These are phyloP conservation scores for Quadroppia sp. DNA, from an alignment of 2,888 invertebrate species.

Conservation along the genomic window DNA sequence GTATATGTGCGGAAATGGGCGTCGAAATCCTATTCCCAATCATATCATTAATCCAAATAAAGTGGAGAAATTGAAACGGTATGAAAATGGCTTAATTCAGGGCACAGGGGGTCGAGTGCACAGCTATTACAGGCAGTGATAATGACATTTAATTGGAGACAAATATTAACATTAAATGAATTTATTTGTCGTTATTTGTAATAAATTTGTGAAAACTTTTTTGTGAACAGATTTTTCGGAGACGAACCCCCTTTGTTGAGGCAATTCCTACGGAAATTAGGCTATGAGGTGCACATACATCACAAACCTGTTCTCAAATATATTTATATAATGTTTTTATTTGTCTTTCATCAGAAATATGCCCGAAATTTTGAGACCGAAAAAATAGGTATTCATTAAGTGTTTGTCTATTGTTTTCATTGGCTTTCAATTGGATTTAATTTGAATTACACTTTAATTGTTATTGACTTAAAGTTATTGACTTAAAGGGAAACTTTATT, in stretches of 20 bases:
- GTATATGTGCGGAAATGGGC: slow-evolving; percentile 27
- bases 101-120: not conserved
- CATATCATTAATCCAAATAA: slow-evolving; percentile 74
- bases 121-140: not conserved
- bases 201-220: not conserved
- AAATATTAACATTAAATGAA: no score
- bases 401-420: not conserved
- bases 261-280: slow-evolving; percentile 80
- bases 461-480: not conserved
- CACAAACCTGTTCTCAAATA: not conserved
- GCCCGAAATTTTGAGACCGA: slow-evolving; percentile 75
- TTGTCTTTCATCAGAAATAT: slow-evolving; percentile 67
- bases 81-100: slow-evolving; percentile 65
- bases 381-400: slow-evolving; percentile 54
- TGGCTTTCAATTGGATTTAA: not conserved
- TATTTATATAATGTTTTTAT: slow-evolving; percentile 10
- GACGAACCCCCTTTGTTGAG: slow-evolving; percentile 85
- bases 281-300: slow-evolving; percentile 68
- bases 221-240: slow-evolving; percentile 66
- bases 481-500: not conserved
- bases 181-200: no score
- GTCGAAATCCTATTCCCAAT: slow-evolving; percentile 2
- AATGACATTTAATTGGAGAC: no score
- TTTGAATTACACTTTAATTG: no score
- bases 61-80: slow-evolving; percentile 79